A percentile compares a stretch with the other conserved stretches of the same genome.
These are phyloP conservation scores for Philonicus albiceps DNA, from an alignment of 2,888 invertebrate species.

Conservation along the genomic window DNA sequence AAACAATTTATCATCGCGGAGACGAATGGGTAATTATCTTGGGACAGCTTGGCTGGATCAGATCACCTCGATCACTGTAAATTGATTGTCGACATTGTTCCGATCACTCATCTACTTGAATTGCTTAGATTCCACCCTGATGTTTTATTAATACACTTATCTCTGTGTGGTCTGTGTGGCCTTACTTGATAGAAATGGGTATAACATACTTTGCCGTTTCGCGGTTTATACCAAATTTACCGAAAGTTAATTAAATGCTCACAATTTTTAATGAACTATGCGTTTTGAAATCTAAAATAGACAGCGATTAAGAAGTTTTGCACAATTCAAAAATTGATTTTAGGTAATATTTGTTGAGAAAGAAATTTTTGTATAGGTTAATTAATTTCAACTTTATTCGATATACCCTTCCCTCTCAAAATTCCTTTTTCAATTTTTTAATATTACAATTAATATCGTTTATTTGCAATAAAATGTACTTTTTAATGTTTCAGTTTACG, in stretches of 20 bases:
- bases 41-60: neutral
- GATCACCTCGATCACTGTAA: conserved; percentile 16
- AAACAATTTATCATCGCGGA: conserved; percentile 36
- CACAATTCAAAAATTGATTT: too few species aligned
- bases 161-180: conserved; percentile 37
- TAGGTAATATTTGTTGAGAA: too few species aligned
- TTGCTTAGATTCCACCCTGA: conserved; percentile 1
- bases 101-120: neutral
- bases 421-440: too few species aligned
- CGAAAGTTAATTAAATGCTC: neutral
- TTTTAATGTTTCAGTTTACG: neutral
- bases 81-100: conserved; percentile 25
- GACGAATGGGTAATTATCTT: conserved; percentile 19
- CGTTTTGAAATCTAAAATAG: neutral
- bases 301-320: neutral
- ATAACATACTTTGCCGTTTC: neutral
- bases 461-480: neutral
- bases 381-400: too few species aligned
- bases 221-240: neutral
- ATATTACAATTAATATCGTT: too few species aligned
- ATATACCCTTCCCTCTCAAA: too few species aligned
- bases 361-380: too few species aligned
- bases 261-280: neutral
- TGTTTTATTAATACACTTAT: conserved; percentile 1
- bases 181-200: neutral